Evolutionary conservation across 92 coral and sea anemone genomes (phyloP).

Genomic region (Zoanthus solanderi): DNA sequence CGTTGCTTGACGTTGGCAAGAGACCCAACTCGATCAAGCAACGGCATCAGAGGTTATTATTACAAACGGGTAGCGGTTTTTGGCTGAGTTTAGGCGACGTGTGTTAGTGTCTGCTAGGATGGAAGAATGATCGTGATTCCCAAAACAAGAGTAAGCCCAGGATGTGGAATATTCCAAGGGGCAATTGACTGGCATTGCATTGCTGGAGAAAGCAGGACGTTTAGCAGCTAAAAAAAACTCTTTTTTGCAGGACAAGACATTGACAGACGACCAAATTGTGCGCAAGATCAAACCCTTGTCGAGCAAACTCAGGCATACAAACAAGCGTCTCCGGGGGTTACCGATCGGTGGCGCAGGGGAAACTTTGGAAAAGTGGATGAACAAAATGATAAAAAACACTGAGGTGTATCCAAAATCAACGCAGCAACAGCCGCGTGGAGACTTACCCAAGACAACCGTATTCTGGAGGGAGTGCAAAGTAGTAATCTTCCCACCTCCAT

Average conservation of each 20-base stretch:
- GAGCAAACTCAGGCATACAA: too few species aligned
- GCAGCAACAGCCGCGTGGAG: not conserved
- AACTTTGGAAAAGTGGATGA: conserved; percentile 3
- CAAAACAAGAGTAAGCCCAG: too few species aligned
- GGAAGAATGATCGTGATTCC: too few species aligned
- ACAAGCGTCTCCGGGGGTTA: too few species aligned
- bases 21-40: not conserved
- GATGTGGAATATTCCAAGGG: too few species aligned
- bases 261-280: too few species aligned
- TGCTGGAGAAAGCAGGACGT: too few species aligned
- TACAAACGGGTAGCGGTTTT: not conserved
- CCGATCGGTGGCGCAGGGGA: too few species aligned
- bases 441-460: not conserved
- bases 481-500: not conserved
- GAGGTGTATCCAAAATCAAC: not conserved
- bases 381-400: not conserved
- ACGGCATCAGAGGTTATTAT: not conserved
- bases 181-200: too few species aligned
- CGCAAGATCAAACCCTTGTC: too few species aligned
- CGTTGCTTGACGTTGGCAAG: not conserved
- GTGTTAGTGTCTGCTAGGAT: not conserved
- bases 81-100: not conserved
- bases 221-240: too few species aligned
- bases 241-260: too few species aligned
- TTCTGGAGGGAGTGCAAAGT: not conserved